Evolutionary conservation across 2,888 invertebrate species (phyloP), one percentile per base, ranked within the genome.

Genomic region (Drosophila niveifrons): DNA sequence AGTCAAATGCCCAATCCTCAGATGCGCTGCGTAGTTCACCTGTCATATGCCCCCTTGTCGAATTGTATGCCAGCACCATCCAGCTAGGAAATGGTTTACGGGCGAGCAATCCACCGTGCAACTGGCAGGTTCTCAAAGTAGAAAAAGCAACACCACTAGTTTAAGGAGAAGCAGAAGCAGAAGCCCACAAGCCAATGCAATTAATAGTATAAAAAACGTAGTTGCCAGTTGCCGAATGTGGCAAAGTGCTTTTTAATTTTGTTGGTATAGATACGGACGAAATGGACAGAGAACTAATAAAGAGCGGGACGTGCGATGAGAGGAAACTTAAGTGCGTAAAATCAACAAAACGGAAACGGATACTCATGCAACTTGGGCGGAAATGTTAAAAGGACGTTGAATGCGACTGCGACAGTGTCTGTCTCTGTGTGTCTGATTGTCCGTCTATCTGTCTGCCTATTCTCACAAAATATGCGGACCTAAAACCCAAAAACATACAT

Each of bases 301-400:
- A 8, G 44, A 56, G n/a, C 7, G 28, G 7, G 43, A 15, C 10
- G 6, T 6, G 11, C 18, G 15, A 4, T 2, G 1, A 23, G 51
- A 3, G 23, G 52, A 2, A 41, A 62, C 63, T 68, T 71, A 80
- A 84, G 84, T 83, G 87, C 78, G 78, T 80, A 72, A 75, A 75
- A 80, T 81, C 73, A 75, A 79, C 79, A 72, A 75, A 75, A 74
- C 85, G 83, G 88, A 88, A 85, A 75, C 81, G 88, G 88, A 85
- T 74, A 83, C 80, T 88, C 86, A 81, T 85, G 86, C 83, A 79
- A 66, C 75, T 72, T 74, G 68, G 70, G 58, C 81, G 85, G 83
- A 88, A 88, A 85, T 88, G 88, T 83, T 75, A 59, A 53, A 76
- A 58, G 69, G 62, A 69, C 68, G 15, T 47, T 51, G 46, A 50